Evolutionary conservation across 2,113 vertebrate genomes (phyloP), one percentile per base, ranked within the genome.

Genomic region (Cromileptes altivelis): DNA sequence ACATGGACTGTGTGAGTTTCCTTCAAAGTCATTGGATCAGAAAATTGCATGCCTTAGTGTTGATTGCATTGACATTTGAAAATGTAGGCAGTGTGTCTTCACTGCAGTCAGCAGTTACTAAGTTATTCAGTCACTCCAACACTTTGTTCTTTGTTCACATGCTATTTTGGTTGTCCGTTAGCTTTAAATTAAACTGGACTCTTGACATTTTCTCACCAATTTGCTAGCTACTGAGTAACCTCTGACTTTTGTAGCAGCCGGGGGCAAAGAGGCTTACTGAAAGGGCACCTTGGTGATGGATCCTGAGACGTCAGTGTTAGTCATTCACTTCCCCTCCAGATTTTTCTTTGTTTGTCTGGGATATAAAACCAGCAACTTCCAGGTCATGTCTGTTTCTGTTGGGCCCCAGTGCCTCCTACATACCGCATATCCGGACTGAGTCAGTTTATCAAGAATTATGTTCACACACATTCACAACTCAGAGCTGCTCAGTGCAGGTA

Each of bases 291-390:
- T 30, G 17, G 11, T 70, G 63, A 55, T 2, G 6, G 14, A 18
- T 57, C 11, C 33, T 45, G 21, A 70, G 8, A 72, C 1, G 3
- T 40, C 19, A 10, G 42, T 62, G 63, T 74, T 52, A 61, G 56
- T 70, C 62, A 55, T 78, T 81, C 52, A 86, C 72, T 63, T 79
- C 53, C 45, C 57, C 47, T 58, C 19, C n/a, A 33, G 11, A 72
- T 8, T 12, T 45, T n/a, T 55, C 42, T n/a, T 69, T 69, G 52
- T 42, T 67, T 40, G n/a, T 78, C 67, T 70, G 30, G 19, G 42
- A 75, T 64, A 53, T 78, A 25, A 70, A 65, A n/a, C 65, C 45
- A 56, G 12, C 23, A 17, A 25, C 42, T 23, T 71, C 19, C 33
- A 49, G n/a, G 62, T 30, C n/a, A 42, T 17, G 42, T 12, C 40